Base-by-base conservation (phyloP, 1,140 invertebrate genomes). In the Charaxes varanes region DNA sequence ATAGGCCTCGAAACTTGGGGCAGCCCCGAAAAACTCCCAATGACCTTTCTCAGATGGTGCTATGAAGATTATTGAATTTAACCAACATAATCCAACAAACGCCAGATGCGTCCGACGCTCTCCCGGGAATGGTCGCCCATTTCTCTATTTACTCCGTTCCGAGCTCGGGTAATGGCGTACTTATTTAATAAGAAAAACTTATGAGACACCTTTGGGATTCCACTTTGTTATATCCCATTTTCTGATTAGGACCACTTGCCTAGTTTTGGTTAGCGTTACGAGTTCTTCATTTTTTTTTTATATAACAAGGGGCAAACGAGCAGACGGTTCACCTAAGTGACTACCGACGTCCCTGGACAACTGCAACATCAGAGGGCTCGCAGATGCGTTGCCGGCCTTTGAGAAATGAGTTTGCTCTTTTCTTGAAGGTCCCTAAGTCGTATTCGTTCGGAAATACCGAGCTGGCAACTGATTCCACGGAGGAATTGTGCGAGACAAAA, bases 31-130 rank as follows among this genome's bases (percentile, higher is more conserved):
- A 72, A 68, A 65, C 41, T 63, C 58, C 45, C 49, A 57, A 55
- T 53, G 47, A 31, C 44, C 55, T 33, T 58, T 36, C 62, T 53
- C 72, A 77, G 72, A 58, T 77, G 72, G 51, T 45, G 27, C 27
- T 58, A 46, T 37, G 51, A 52, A 64, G 61, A 68, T 71, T 71
- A 73, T 77, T 67, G 67, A 73, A 73, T 77, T 77, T 59, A 48
- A 59, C 54, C 57, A 60, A 66, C 58, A 69, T 77, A 73, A 77
- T 73, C 69, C 53, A 48, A 43, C 60, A 46, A 57, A 46, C 59
- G 59, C 63, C 72, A 77, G 67, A 64, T 71, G 72, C 36, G 67
- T 27, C 65, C 56, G 33, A 41, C 56, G 46, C 53, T 59, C 52
- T 43, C 35, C 38, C 54, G 46, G 51, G 56, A 68, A 71, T 64